These are phyloP conservation scores for Sebastes schlegelii DNA, from an alignment of 2,113 vertebrate genomes.

Conservation along the genomic window DNA sequence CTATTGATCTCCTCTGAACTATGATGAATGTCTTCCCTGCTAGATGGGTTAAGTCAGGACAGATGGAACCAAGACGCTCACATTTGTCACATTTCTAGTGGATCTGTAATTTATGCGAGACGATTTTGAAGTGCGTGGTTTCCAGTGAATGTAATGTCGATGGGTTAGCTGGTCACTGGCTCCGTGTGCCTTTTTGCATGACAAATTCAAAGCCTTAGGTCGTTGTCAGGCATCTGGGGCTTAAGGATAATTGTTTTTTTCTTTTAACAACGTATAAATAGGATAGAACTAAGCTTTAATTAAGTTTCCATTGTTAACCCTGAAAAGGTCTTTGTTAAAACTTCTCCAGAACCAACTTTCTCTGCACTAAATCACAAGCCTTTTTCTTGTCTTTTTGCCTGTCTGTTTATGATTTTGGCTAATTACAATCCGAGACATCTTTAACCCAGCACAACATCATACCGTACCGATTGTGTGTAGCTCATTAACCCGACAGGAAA, in stretches of 20 bases:
- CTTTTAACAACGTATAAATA: neutral
- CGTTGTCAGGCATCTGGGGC: neutral
- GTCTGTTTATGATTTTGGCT: neutral
- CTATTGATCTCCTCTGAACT: slow-evolving; percentile 74
- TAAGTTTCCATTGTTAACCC: neutral
- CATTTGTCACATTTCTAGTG: slow-evolving; percentile 50
- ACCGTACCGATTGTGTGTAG: neutral
- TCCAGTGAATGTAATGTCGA: neutral
- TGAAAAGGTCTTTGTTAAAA: neutral
- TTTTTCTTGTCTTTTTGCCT: too few species aligned
- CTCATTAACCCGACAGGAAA: slow-evolving; percentile 9
- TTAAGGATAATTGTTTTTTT: neutral
- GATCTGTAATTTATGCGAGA: slow-evolving; percentile 23
- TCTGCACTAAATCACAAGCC: neutral
- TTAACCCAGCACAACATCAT: neutral
- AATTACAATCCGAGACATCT: neutral
- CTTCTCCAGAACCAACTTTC: neutral
- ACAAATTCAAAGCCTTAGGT: neutral
- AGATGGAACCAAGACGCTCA: slow-evolving; percentile 30
- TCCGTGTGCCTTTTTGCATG: neutral
- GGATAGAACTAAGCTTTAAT: neutral
- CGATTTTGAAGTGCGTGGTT: slow-evolving; percentile 13
- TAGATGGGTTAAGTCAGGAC: slow-evolving; percentile 50
- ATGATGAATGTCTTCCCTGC: slow-evolving; percentile 72
- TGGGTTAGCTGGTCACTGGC: neutral